Percentiles rank a stretch among this genome's conserved stretches.
Conservation (phyloP, 2,113 vertebrate genomes). For the Cavia porcellus region DNA sequence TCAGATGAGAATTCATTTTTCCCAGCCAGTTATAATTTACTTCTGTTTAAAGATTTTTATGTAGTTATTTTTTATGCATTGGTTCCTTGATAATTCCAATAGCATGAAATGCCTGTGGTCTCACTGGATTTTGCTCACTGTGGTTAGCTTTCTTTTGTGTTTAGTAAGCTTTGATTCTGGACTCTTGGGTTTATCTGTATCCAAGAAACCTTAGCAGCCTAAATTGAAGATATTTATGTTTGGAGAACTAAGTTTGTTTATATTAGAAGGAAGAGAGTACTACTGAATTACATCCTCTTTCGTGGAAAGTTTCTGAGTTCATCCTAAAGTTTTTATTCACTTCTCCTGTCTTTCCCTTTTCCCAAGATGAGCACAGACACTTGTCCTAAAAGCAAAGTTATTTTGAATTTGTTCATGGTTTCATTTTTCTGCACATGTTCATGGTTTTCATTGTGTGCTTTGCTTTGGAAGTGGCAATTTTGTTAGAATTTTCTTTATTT, state of each 20-base stretch:
- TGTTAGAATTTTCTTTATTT: slow-evolving; percentile 31
- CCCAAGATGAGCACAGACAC: background rate
- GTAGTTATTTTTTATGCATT: background rate
- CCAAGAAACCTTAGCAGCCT: background rate
- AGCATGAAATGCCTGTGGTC: background rate
- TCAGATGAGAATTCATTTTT: background rate
- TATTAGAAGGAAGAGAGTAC: background rate
- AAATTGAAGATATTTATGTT: background rate
- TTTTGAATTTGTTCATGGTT: slow-evolving; percentile 36
- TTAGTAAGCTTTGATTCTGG: background rate
- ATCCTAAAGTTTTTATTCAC: background rate
- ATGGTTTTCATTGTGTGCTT: background rate
- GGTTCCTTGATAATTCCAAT: background rate
- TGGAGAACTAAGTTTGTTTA: background rate
- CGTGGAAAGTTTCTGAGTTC: background rate
- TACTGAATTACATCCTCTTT: background rate
- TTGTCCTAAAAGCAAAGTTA: background rate
- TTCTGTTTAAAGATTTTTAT: background rate
- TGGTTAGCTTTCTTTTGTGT: background rate
- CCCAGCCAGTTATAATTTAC: background rate
- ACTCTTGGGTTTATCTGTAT: background rate
- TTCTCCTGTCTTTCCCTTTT: background rate
- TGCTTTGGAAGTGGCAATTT: background rate
- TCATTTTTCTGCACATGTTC: background rate
- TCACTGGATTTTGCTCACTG: background rate